Conservation (phyloP, 2,113 vertebrate species). For the Lepisosteus oculatus region DNA sequence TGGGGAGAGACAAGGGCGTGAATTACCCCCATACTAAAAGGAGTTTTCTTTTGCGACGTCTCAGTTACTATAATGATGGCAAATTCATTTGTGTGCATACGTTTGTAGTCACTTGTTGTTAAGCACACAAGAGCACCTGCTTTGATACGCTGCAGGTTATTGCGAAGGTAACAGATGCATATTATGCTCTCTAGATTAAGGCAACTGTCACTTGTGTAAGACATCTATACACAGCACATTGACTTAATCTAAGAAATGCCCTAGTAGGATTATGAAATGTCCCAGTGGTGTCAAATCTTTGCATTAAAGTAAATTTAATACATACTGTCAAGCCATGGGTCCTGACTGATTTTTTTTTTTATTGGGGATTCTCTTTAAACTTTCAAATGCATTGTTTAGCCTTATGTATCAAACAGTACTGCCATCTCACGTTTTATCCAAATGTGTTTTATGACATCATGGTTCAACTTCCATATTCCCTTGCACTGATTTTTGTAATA, state of each 20-base stretch:
- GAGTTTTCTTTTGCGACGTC: too few relatives aligned
- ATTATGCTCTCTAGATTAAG: not conserved
- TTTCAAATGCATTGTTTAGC: constrained; percentile 4
- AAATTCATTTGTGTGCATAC: too few relatives aligned
- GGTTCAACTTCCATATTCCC: too few relatives aligned
- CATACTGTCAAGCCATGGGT: not conserved
- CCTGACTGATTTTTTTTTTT: not conserved
- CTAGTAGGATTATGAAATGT: not conserved
- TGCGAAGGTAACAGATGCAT: too few relatives aligned
- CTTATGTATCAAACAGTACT: not conserved
- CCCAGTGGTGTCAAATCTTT: not conserved
- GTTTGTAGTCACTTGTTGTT: too few relatives aligned
- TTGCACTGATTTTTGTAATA: too few relatives aligned
- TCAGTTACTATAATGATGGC: too few relatives aligned
- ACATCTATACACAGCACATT: not conserved
- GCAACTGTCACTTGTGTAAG: not conserved
- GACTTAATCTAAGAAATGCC: not conserved
- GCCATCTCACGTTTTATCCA: not conserved
- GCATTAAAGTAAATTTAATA: not conserved
- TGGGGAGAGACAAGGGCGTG: too few relatives aligned
- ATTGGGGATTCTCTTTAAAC: not conserved
- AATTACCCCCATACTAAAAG: too few relatives aligned
- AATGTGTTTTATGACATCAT: not conserved
- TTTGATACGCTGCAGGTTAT: too few relatives aligned
- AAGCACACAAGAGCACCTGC: too few relatives aligned